Base-by-base conservation (phyloP, 2,888 invertebrate species). In the Apocheima hispidaria region DNA sequence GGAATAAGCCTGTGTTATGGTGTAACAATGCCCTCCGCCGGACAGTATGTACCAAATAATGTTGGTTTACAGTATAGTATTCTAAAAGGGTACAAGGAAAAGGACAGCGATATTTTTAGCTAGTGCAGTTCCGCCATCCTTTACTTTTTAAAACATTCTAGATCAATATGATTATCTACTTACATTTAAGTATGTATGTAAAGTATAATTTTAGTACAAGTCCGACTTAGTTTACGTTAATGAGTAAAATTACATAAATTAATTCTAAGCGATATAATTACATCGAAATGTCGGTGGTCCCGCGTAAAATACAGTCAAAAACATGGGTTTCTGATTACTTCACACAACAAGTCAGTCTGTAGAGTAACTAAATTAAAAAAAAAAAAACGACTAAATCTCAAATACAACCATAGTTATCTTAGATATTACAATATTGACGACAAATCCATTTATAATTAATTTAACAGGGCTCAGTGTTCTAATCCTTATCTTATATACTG, bases 261-360 rank as follows among this genome's bases (percentile, higher is more conserved):
- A 50, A 44, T 44, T 33, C 50, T 59, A 66, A n/a, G 53, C 18
- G 18, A 49, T 21, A 66, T 46, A 65, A 70, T 71, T 71, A 70
- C 71, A 71, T 73, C 69, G 73, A 73, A 70, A 69, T 52, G 52
- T 81, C 81, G 81, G 81, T 81, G 81, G 81, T 81, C 76, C 79
- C 77, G 74, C 70, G 70, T 74, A 71, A 46, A 74, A 69, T 66
- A 73, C 50, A 40, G 44, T 73, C 66, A 63, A 62, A 60, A 56
- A 60, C 51, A 21, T 48, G 51, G 40, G 30, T 50, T 61, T 60
- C 51, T 50, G 28, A 54, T 43, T 53, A 49, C 38, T n/a, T 40
- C 36, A 7, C 12, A 10, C 23, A 49, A 41, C 62, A 53, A 63
- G 30, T 68, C 68, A 69, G 68, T 66, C 68, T 64, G 55, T 38